phyloP scores from a whole-genome alignment of 2,113 vertebrate genomes.

The Pseudopodoces humilis region DNA sequence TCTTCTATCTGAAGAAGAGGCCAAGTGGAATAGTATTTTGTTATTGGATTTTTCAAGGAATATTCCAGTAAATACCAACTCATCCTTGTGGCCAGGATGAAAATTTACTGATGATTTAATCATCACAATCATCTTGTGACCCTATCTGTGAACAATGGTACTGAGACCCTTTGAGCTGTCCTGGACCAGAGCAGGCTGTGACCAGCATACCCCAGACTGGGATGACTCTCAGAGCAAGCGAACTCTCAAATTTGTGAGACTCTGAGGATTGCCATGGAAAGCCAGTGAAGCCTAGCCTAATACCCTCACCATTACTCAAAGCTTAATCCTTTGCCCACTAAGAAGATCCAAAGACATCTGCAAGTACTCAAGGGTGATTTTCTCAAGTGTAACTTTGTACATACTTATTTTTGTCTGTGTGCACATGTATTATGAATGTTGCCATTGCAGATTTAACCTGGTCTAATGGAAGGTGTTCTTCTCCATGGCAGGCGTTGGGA shows the following conservation, averaged over 20 bases:
- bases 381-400: not conserved
- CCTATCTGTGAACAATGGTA: not conserved
- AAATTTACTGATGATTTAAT: not conserved
- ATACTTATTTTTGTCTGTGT: not conserved
- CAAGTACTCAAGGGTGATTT: not conserved
- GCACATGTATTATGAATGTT: not conserved
- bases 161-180: not conserved
- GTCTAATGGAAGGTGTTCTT: not conserved
- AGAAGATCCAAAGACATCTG: not conserved
- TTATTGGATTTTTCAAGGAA: not conserved
- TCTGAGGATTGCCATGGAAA: not conserved
- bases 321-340: not conserved
- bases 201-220: not conserved
- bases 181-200: not conserved
- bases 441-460: not conserved
- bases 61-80: not conserved
- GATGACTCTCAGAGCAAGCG: not conserved
- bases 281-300: not conserved
- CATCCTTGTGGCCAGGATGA: not conserved
- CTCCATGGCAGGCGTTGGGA: not conserved
- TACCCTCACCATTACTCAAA: too few relatives aligned
- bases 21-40: not conserved
- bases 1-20: not conserved
- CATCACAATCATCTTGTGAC: not conserved
- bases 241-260: not conserved